Conservation (phyloP, 1,140 invertebrate genomes). For the Drosophila subpulchrella region DNA sequence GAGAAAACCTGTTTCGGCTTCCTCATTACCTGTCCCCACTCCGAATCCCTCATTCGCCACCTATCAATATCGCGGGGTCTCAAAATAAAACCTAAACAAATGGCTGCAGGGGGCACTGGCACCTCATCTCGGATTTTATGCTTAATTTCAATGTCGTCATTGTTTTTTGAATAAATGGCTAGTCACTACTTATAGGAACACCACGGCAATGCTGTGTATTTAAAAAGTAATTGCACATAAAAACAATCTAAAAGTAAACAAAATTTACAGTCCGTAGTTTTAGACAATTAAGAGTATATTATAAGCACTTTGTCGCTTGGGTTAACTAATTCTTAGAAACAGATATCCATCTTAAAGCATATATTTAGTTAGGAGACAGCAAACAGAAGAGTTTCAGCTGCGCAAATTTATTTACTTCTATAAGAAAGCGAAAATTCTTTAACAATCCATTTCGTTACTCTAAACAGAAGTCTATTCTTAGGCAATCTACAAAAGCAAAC, state of each 20-base stretch:
- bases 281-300: not conserved
- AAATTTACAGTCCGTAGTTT: not conserved
- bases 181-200: constrained; percentile 8
- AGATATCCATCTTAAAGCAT: not conserved
- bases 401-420: not conserved
- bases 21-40: constrained; percentile 31
- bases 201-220: not conserved
- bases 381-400: not conserved
- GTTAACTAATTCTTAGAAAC: not conserved
- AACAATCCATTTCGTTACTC: not conserved
- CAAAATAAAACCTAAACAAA: constrained; percentile 46
- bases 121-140: constrained; percentile 23
- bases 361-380: not conserved
- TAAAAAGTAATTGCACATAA: not conserved
- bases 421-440: not conserved
- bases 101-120: constrained; percentile 32
- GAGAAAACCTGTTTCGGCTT: constrained; percentile 45
- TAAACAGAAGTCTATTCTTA: constrained; percentile 4
- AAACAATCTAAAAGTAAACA: not conserved
- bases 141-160: constrained; percentile 41
- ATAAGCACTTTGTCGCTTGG: not conserved
- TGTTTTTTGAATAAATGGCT: constrained; percentile 30
- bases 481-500: not conserved
- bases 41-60: constrained; percentile 7
- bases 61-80: constrained; percentile 30